phyloP scores from a whole-genome alignment of 2,113 vertebrate genomes.

The Hemibagrus wyckioides region DNA sequence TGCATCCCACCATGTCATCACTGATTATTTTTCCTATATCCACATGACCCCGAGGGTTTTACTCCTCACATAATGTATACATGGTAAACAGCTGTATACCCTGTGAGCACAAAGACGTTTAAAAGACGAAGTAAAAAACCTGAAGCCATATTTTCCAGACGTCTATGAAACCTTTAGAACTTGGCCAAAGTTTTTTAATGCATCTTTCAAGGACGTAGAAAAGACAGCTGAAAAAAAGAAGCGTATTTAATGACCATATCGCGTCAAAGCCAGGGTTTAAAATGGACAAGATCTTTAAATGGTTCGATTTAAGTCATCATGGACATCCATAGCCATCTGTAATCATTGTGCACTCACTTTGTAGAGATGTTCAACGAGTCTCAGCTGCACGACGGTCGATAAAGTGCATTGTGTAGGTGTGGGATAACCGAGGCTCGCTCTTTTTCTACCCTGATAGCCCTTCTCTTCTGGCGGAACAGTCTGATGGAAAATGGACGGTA shows the following conservation, averaged over 20 bases:
- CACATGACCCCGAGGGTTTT: neutral
- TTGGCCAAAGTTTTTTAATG: neutral
- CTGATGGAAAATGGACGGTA: constrained; percentile 56
- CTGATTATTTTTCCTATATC: neutral
- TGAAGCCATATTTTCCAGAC: neutral
- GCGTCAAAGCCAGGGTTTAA: neutral
- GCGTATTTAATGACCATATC: neutral
- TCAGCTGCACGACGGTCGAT: neutral
- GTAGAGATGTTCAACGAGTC: neutral
- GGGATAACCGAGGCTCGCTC: constrained; percentile 64
- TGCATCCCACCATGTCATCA: neutral
- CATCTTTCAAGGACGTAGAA: neutral
- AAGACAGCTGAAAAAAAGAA: neutral
- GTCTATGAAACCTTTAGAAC: neutral
- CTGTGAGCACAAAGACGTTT: neutral
- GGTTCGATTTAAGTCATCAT: neutral
- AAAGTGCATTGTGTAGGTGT: constrained; percentile 53
- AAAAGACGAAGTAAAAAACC: no score
- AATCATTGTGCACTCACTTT: neutral
- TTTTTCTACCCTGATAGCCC: constrained; percentile 63
- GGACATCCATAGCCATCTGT: neutral
- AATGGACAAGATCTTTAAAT: neutral
- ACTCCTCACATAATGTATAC: neutral
- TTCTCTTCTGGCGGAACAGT: constrained; percentile 8
- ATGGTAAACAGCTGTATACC: neutral